Percentiles rank a stretch among this genome's conserved stretches.
Evolutionary conservation across 2,888 invertebrate species (phyloP).

Genomic region (Gastracanthus pulcherrimus): DNA sequence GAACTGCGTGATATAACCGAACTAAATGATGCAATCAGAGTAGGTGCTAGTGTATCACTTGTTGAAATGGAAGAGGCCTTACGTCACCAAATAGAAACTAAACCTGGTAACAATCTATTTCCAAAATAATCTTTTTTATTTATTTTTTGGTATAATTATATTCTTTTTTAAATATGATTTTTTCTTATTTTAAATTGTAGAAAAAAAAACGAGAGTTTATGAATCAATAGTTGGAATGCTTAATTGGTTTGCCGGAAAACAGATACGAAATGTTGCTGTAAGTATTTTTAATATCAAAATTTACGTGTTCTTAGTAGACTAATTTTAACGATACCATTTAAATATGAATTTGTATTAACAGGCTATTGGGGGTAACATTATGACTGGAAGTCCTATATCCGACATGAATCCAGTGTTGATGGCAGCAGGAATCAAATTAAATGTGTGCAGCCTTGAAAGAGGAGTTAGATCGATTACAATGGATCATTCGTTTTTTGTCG

Average conservation of each 20-base stretch:
- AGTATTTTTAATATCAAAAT: too few species aligned
- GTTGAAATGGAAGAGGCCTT: conserved; percentile 85
- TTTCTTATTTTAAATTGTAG: conserved; percentile 70
- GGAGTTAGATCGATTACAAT: conserved; percentile 83
- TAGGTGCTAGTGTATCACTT: conserved; percentile 91
- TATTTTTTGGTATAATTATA: too few species aligned
- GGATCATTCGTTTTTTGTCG: conserved; percentile 90
- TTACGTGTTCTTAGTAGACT: too few species aligned
- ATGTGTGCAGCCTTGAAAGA: conserved; percentile 80
- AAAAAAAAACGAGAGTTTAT: conserved; percentile 82
- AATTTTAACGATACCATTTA: background rate
- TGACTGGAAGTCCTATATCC: conserved; percentile 97
- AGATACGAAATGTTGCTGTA: conserved; percentile 94
- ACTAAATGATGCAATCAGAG: conserved; percentile 80
- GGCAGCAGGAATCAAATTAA: conserved; percentile 85
- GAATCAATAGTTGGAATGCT: conserved; percentile 81
- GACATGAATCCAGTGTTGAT: conserved; percentile 96
- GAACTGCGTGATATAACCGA: conserved; percentile 83
- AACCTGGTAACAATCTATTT: too few species aligned
- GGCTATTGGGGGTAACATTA: conserved; percentile 94
- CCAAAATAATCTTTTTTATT: too few species aligned
- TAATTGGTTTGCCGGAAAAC: conserved; percentile 90
- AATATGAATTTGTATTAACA: too few species aligned
- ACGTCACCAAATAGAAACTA: conserved; percentile 78
- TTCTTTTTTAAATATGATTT: too few species aligned